Evolutionary conservation across 2,888 invertebrate genomes (phyloP), one percentile per base, ranked within the genome.

Genomic region (Colostygia pectinataria): DNA sequence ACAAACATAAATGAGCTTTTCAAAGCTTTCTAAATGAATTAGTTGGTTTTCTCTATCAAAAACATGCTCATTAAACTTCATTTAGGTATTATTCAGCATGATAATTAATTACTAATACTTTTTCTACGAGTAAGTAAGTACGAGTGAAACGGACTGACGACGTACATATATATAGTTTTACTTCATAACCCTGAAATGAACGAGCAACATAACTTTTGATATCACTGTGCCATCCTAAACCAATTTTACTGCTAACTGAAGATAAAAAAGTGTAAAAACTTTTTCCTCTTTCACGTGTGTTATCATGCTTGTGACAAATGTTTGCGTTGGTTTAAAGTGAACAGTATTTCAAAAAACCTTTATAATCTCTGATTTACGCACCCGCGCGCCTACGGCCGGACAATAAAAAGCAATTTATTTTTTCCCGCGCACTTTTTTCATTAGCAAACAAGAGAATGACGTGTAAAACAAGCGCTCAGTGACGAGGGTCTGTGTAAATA

Each of bases 371-470:
- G 82, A 78, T 83, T 84, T 80, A 81, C 80, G 78, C 81, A 77
- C 77, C 74, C 75, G 61, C 63, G 57, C 67, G 70, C 59, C 62
- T 75, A 81, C 71, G 77, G 75, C 66, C 64, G 75, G 71, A 84
- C 83, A 85, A 84, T 84, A 80, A 80, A 85, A 86, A 82, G 79
- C 84, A 85, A 83, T 87, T 85, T 80, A 83, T 82, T 81, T 83
- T 79, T 70, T 58, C 67, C 72, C 61, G 74, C 72, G 68, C 75
- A 80, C 76, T 84, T 86, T 86, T 88, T 88, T 87, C 87, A 87
- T 87, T 87, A 86, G 81, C 80, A 80, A 84, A 85, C 82, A 79
- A 77, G 84, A 83, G 84, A 83, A 81, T 85, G 87, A 87, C 81
- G 83, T 84, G 86, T 87, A 83, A 84, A 87, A 87, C 85, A 84